Conservation (phyloP, 1,140 invertebrate genomes). For the Ganaspis sp. region DNA sequence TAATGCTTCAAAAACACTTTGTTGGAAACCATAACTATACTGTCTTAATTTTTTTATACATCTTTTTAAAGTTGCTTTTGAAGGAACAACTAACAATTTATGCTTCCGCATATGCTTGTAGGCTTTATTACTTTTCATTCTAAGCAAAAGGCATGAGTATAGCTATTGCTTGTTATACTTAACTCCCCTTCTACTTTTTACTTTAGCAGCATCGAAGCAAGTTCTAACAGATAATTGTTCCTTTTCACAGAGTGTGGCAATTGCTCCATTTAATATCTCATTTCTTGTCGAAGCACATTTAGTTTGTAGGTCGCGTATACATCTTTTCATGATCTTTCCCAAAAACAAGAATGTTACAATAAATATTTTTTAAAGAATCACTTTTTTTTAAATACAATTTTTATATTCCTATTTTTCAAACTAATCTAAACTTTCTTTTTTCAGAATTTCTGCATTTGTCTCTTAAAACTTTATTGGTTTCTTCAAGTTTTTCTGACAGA, state of each 20-base stretch:
- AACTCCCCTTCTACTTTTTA: constrained; percentile 19
- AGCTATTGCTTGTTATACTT: background rate
- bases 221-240: background rate
- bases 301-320: too few species aligned
- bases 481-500: too few species aligned
- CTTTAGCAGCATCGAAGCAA: constrained; percentile 12
- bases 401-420: too few species aligned
- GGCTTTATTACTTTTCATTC: constrained; percentile 34
- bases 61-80: background rate
- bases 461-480: too few species aligned
- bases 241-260: background rate
- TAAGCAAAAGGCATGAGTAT: constrained; percentile 6
- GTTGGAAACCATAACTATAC: constrained; percentile 29
- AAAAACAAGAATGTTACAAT: too few species aligned
- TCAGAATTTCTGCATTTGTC: too few species aligned
- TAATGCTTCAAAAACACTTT: background rate
- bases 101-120: constrained; percentile 21
- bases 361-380: too few species aligned
- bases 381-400: too few species aligned
- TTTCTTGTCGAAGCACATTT: background rate
- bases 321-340: too few species aligned
- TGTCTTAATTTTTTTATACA: constrained; percentile 12
- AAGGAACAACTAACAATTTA: background rate
- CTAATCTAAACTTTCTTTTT: too few species aligned
- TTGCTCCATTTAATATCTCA: background rate